Conservation (phyloP, 2,888 invertebrate species). For the Leptinotarsa juncta region DNA sequence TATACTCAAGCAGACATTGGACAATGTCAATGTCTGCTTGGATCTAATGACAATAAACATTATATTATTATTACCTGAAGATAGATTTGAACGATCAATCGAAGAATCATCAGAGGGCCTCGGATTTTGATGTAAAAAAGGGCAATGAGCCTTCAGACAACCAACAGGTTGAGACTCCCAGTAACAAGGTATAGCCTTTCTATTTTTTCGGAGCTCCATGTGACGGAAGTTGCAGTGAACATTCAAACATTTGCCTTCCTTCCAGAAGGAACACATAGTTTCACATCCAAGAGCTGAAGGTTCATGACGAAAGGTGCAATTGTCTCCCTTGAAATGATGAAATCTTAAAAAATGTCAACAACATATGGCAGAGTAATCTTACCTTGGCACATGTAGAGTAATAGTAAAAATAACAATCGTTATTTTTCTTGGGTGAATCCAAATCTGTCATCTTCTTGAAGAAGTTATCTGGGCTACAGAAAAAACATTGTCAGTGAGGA, state of each 20-base stretch:
- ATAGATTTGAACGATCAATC: slow-evolving; percentile 39
- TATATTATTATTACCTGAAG: slow-evolving; percentile 29
- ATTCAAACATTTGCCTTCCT: slow-evolving; percentile 82
- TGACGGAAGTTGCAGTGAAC: slow-evolving; percentile 85
- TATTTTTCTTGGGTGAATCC: slow-evolving; percentile 81
- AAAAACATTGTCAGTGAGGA: neutral
- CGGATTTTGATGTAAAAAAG: slow-evolving; percentile 77
- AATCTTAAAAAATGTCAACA: slow-evolving; percentile 19
- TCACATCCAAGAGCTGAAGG: slow-evolving; percentile 85
- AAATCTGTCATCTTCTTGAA: slow-evolving; percentile 68
- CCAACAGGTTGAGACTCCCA: slow-evolving; percentile 90
- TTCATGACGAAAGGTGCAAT: slow-evolving; percentile 87
- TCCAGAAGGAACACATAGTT: slow-evolving; percentile 84
- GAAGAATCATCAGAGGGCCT: slow-evolving; percentile 51
- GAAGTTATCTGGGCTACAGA: slow-evolving; percentile 64
- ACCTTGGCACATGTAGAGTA: slow-evolving; percentile 90
- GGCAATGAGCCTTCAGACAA: slow-evolving; percentile 87
- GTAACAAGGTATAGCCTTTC: slow-evolving; percentile 85
- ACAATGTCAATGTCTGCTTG: neutral
- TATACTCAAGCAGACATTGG: too few species aligned
- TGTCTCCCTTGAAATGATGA: slow-evolving; percentile 73
- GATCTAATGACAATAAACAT: neutral
- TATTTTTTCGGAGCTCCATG: slow-evolving; percentile 87
- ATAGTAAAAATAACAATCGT: slow-evolving; percentile 91
- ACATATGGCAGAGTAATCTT: slow-evolving; percentile 57